Base-by-base conservation (phyloP, 1,140 invertebrate genomes). In the Rhyacophila brunnea region DNA sequence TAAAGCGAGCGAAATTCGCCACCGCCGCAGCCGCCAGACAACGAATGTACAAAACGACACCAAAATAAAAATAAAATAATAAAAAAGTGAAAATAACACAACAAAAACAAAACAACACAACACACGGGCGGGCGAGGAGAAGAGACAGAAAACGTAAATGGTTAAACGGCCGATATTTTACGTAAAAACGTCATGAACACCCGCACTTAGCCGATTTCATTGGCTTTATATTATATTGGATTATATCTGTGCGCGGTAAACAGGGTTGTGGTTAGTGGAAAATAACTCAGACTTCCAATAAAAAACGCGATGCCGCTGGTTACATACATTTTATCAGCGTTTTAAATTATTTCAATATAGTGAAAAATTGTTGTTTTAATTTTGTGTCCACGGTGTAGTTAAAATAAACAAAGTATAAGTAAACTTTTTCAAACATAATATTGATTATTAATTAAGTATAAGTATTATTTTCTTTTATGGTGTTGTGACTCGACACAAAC, bases 151-250 rank as follows among this genome's bases (percentile, higher is more conserved):
- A 57, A 52, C 54, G 57, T 51, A 62, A 62, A 60, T 55, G 51
- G 51, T 52, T 57, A 62, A 62, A 62, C 53, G 60, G 51, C 55
- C 61, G 56, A 63, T 63, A 63, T 63, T 63, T 63, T 63, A 58
- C 42, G 50, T 54, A 50, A 55, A 62, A 58, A 58, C 40, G 61
- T 63, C 61, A 63, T 40, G 49, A 54, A 38, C 61, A 63, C 61
- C 44, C 61, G 61, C 51, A 58, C 56, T 48, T 52, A 51, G 36
- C 50, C 58, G 58, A 60, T 60, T 60, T 60, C 58, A 60, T 60
- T 49, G 58, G 58, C 51, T 55, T 48, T 50, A 47, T 48, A n/a
- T n/a, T n/a, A 60, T 48, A 55, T 56, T 57, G 61, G 55, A 58
- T 63, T 63, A 58, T 58, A 40, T 54, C 40, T 32, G 53, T 17